phyloP scores from a whole-genome alignment of 2,797 vertebrate species.

The Pangasius djambal region DNA sequence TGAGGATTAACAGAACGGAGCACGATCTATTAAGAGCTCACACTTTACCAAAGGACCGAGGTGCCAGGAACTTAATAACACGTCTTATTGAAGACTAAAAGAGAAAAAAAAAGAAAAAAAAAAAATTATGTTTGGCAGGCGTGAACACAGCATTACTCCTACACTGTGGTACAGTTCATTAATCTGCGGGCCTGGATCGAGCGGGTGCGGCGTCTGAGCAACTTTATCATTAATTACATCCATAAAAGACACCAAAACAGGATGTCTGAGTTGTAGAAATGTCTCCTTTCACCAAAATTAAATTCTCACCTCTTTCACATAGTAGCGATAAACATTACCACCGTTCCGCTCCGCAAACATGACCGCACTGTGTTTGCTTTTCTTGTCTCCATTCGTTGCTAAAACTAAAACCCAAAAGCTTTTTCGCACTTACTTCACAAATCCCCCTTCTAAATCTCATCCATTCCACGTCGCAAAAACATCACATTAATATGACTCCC shows the following conservation, averaged over 20 bases:
- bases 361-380: background rate
- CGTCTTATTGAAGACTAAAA: background rate
- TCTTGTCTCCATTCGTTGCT: slow-evolving; percentile 17
- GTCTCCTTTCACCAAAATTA: background rate
- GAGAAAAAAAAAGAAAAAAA: background rate
- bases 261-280: background rate
- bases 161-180: background rate
- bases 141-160: background rate
- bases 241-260: background rate
- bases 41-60: slow-evolving; percentile 20
- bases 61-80: slow-evolving; percentile 24
- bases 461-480: slow-evolving; percentile 22
- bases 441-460: slow-evolving; percentile 15
- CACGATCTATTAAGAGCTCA: slow-evolving; percentile 13
- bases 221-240: slow-evolving; percentile 19
- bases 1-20: slow-evolving; percentile 38
- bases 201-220: background rate
- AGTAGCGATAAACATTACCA: background rate
- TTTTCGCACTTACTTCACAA: slow-evolving; percentile 12
- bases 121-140: background rate
- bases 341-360: background rate
- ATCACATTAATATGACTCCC: slow-evolving; percentile 26
- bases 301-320: background rate
- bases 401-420: slow-evolving; percentile 30
- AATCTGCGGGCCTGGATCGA: background rate